These are phyloP conservation scores for Megalops cyprinoides DNA, from an alignment of 2,797 vertebrate species.

Conservation along the genomic window DNA sequence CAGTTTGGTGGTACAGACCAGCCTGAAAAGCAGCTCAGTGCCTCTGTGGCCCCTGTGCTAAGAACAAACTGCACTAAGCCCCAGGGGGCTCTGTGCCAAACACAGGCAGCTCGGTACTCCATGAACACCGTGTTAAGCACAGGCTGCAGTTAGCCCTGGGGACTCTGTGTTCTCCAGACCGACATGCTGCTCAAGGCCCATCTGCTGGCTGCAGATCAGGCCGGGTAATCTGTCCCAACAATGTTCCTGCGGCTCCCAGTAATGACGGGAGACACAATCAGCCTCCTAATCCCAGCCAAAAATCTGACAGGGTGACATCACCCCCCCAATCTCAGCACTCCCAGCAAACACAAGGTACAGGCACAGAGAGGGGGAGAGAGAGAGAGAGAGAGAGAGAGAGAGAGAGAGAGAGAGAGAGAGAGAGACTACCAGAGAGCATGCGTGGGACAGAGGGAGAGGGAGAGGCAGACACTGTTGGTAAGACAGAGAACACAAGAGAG, in stretches of 20 bases:
- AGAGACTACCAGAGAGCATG: neutral
- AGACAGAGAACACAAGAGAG: too few species aligned
- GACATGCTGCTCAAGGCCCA: neutral
- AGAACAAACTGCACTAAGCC: too few species aligned
- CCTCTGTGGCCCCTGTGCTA: neutral
- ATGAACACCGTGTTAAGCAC: neutral
- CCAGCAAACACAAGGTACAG: neutral
- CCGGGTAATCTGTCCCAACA: conserved; percentile 5
- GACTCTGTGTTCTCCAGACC: neutral
- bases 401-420: neutral
- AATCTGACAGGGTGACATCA: conserved; percentile 15
- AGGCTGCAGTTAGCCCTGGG: neutral
- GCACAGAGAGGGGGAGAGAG: neutral
- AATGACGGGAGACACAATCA: neutral
- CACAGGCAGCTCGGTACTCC: too few species aligned
- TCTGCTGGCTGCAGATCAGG: neutral
- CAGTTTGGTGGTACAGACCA: too few species aligned
- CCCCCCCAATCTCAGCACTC: neutral
- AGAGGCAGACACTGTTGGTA: too few species aligned
- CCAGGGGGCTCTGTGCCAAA: too few species aligned
- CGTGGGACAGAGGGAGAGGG: too few species aligned
- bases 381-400: neutral
- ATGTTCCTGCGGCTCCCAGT: neutral
- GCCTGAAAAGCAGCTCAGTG: too few species aligned
- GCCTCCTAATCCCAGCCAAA: neutral